Evolutionary conservation across 2,797 vertebrate genomes (phyloP).

Genomic region (Craterocephalus amniculus): DNA sequence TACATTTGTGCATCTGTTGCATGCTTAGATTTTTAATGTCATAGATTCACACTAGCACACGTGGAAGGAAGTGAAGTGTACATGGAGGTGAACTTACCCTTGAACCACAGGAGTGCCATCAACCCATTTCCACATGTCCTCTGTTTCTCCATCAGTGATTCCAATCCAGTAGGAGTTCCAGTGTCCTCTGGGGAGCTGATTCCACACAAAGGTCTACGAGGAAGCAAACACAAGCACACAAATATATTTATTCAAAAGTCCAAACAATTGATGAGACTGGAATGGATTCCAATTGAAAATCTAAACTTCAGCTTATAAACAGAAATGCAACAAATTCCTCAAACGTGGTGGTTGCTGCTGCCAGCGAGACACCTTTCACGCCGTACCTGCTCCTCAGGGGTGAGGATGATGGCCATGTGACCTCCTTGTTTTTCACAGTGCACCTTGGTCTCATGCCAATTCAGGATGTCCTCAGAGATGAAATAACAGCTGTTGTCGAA

Average conservation of each 20-base stretch:
- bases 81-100: conserved; percentile 55
- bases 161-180: conserved; percentile 82
- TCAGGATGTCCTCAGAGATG: conserved; percentile 29
- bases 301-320: background rate
- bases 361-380: background rate
- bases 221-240: background rate
- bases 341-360: background rate
- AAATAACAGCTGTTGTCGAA: conserved; percentile 78
- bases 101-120: conserved; percentile 71
- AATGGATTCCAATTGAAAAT: no score
- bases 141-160: conserved; percentile 69
- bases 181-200: conserved; percentile 72
- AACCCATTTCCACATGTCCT: conserved; percentile 79
- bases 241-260: no score
- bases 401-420: conserved; percentile 78
- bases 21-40: background rate
- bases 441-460: conserved; percentile 49
- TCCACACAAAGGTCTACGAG: conserved; percentile 75
- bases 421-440: conserved; percentile 66
- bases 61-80: background rate
- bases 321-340: background rate
- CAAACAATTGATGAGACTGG: no score
- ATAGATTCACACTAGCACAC: background rate
- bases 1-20: background rate
- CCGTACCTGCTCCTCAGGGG: conserved; percentile 76